phyloP scores from a whole-genome alignment of 2,888 invertebrate species.

The Drosophila melanosoma region DNA sequence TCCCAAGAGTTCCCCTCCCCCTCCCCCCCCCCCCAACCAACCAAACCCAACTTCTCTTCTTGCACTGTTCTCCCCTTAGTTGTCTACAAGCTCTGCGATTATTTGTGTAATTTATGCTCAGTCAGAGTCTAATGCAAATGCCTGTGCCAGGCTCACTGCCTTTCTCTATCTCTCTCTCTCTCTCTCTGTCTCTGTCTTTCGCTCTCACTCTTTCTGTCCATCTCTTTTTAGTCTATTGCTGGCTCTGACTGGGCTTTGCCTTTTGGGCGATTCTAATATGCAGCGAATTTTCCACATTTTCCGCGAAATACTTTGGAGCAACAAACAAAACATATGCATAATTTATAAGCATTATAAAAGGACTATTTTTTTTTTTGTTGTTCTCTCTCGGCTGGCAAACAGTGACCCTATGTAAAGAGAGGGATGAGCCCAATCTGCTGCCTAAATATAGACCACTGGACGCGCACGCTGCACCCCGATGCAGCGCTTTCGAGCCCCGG shows the following conservation, averaged over 20 bases:
- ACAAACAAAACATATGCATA: slow-evolving; percentile 66
- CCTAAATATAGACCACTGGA: slow-evolving; percentile 37
- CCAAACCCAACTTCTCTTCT: neutral
- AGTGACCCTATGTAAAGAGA: slow-evolving; percentile 6
- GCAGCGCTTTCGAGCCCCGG: slow-evolving; percentile 36
- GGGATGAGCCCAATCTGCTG: slow-evolving; percentile 36
- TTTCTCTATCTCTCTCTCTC: neutral
- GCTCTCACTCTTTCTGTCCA: neutral
- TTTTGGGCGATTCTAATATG: slow-evolving; percentile 38
- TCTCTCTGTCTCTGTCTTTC: neutral
- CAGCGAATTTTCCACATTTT: slow-evolving; percentile 46
- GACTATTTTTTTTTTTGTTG: slow-evolving; percentile 9
- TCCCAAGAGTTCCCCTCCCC: neutral
- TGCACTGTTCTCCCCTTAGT: neutral
- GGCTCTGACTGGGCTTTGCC: neutral
- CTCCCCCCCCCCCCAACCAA: too few species aligned
- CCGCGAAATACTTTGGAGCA: slow-evolving; percentile 58
- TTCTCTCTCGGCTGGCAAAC: slow-evolving; percentile 7
- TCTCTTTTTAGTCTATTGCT: neutral
- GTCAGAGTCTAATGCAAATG: slow-evolving; percentile 32
- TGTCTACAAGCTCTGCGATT: slow-evolving; percentile 19
- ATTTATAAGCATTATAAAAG: slow-evolving; percentile 57
- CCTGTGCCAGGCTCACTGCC: neutral
- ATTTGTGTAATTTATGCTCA: slow-evolving; percentile 42
- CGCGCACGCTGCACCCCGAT: neutral